phyloP scores from a whole-genome alignment of 2,113 vertebrate genomes.

The Oenanthe melanoleuca region DNA sequence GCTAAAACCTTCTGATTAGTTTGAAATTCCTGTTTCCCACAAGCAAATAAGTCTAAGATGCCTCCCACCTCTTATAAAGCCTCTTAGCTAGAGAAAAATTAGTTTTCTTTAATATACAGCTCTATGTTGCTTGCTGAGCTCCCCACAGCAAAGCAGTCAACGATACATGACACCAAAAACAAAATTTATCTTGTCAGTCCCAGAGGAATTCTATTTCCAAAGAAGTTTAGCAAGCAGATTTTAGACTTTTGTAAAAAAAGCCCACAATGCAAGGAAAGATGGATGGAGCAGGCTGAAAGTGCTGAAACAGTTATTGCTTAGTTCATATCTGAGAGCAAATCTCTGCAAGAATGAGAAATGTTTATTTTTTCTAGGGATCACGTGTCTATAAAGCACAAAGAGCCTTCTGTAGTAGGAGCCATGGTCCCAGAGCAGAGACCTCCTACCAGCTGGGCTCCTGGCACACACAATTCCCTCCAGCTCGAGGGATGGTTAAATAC shows the following conservation, averaged over 20 bases:
- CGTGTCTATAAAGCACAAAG: neutral
- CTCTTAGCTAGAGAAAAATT: neutral
- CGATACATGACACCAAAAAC: accelerated
- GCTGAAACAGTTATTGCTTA: neutral
- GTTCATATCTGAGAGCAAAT: neutral
- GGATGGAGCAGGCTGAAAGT: neutral
- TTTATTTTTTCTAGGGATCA: constrained; percentile 5
- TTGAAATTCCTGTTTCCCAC: neutral
- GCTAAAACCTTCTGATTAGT: neutral
- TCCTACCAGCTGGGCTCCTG: neutral
- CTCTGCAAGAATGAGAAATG: neutral
- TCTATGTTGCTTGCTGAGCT: neutral
- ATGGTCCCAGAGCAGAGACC: neutral
- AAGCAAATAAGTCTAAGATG: neutral
- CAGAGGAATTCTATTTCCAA: neutral
- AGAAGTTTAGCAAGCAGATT: neutral
- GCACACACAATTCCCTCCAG: neutral
- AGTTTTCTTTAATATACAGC: neutral
- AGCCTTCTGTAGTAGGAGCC: neutral
- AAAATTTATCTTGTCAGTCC: neutral
- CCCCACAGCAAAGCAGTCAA: neutral
- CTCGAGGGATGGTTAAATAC: neutral
- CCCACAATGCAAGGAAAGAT: neutral
- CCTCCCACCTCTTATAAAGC: neutral
- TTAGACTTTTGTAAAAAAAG: neutral